Conservation (phyloP, 1,140 invertebrate species). For the Helicoverpa armigera region DNA sequence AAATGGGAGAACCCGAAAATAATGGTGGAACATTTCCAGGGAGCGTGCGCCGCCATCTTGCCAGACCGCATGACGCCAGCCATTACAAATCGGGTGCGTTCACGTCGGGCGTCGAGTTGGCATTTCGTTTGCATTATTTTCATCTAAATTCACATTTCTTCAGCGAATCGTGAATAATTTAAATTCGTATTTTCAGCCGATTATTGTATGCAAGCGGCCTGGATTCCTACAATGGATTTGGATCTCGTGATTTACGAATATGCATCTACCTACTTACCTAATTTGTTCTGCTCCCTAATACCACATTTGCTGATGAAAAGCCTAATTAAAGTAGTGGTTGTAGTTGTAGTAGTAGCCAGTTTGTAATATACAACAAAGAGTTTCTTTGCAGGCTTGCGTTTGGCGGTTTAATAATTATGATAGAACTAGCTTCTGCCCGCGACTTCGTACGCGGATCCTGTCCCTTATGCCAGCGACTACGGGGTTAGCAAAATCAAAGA, state of each 20-base stretch:
- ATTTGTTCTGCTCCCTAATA: neutral
- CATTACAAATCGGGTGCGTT: conserved; percentile 78
- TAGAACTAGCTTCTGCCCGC: too few species aligned
- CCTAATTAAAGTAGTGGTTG: neutral
- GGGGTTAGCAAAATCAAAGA: too few species aligned
- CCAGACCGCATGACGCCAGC: conserved; percentile 85
- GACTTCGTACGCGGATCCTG: too few species aligned
- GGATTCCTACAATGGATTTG: neutral
- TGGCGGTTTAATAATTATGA: too few species aligned
- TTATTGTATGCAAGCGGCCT: neutral
- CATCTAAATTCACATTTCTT: conserved; percentile 45
- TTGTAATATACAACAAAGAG: too few species aligned
- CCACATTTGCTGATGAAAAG: neutral
- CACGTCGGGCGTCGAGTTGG: conserved; percentile 51
- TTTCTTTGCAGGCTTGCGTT: too few species aligned
- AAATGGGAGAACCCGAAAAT: conserved; percentile 61
- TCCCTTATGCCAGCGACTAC: too few species aligned
- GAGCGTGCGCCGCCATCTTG: conserved; percentile 72
- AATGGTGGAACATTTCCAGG: conserved; percentile 63
- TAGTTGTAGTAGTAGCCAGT: neutral
- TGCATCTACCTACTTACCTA: too few species aligned
- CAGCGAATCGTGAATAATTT: conserved; percentile 29
- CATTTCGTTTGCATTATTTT: conserved; percentile 65
- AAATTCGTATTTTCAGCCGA: neutral
- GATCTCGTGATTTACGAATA: neutral